phyloP scores from a whole-genome alignment of 2,888 invertebrate species.

The Pristionchus fissidentatus region DNA sequence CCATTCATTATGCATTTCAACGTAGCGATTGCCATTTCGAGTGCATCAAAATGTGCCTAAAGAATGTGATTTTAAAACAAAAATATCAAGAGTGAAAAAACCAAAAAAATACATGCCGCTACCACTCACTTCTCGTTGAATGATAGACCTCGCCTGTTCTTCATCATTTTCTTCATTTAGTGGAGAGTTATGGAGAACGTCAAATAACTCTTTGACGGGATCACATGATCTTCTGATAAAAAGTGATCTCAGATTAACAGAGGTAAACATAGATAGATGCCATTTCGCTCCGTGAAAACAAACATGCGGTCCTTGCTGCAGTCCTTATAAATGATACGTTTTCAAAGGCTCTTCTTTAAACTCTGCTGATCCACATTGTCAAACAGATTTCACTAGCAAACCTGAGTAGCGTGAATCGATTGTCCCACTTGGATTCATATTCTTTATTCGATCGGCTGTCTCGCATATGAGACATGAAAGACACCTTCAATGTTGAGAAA shows the following conservation, averaged over 20 bases:
- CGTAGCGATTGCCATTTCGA: neutral
- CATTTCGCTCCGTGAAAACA: too few relatives aligned
- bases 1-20: neutral
- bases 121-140: neutral
- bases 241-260: too few relatives aligned
- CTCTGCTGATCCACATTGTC: too few relatives aligned
- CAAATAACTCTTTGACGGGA: too few relatives aligned
- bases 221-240: too few relatives aligned
- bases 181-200: too few relatives aligned
- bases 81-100: too few relatives aligned
- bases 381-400: neutral
- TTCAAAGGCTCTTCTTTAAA: neutral
- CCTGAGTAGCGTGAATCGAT: constrained; percentile 31
- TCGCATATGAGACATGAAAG: too few relatives aligned
- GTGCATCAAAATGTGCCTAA: neutral
- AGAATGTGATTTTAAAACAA: neutral
- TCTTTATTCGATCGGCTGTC: too few relatives aligned
- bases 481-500: too few relatives aligned
- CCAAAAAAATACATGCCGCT: neutral
- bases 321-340: neutral
- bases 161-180: too few relatives aligned
- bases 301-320: neutral
- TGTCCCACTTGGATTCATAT: constrained; percentile 1
- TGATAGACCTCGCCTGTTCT: neutral
- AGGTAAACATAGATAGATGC: too few relatives aligned